Evolutionary conservation across 2,113 vertebrate species (phyloP).

Genomic region (Henicopernis longicauda): DNA sequence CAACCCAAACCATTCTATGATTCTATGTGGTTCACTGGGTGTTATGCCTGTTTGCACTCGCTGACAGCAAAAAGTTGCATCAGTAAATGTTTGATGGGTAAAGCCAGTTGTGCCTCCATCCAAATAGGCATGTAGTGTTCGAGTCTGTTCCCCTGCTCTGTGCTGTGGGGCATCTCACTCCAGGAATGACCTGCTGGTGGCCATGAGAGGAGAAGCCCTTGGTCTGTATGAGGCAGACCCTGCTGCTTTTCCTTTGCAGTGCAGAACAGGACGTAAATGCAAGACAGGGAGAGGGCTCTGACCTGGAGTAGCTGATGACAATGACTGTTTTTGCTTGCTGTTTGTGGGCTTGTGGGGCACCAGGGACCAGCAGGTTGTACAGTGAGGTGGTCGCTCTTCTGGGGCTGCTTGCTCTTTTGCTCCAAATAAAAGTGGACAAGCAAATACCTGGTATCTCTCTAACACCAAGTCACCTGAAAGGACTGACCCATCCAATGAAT

Average conservation of each 20-base stretch:
- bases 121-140: background rate
- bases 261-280: background rate
- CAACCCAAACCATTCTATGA: too few relatives aligned
- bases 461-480: background rate
- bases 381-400: background rate
- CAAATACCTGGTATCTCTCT: background rate
- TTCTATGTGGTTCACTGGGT: background rate
- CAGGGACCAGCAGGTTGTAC: background rate
- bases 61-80: background rate
- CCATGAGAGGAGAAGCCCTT: background rate
- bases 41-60: background rate
- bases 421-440: background rate
- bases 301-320: background rate
- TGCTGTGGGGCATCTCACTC: background rate
- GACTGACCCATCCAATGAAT: background rate
- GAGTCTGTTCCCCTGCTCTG: background rate
- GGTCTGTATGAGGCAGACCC: background rate
- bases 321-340: background rate
- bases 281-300: background rate
- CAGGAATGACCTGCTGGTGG: background rate
- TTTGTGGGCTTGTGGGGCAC: background rate
- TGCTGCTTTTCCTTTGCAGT: background rate
- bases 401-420: background rate
- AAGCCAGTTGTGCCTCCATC: background rate
- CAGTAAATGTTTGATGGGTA: background rate